These are phyloP conservation scores for Antedon mediterranea DNA, from an alignment of 53 echinoderm and acorn worm species.

Conservation along the genomic window DNA sequence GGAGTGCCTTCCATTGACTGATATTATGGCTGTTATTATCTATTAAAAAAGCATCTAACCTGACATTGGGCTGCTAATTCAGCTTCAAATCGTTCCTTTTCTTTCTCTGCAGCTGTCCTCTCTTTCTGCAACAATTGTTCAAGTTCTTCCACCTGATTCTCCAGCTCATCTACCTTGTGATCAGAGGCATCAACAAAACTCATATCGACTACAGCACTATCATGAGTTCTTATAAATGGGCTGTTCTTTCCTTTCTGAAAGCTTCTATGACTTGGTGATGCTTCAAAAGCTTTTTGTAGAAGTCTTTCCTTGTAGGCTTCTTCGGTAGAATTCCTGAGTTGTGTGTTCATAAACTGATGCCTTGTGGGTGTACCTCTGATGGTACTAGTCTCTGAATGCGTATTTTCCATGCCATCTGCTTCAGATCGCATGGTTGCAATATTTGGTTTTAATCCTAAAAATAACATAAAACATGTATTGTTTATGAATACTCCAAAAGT, in stretches of 20 bases:
- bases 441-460: background rate
- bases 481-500: too few species aligned
- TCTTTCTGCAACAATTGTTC: constrained; percentile 16
- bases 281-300: constrained; percentile 30
- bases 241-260: background rate
- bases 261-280: background rate
- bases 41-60: constrained; percentile 22
- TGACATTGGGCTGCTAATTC: constrained; percentile 55
- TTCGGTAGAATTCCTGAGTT: constrained; percentile 79
- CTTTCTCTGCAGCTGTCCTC: constrained; percentile 12
- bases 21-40: too few species aligned
- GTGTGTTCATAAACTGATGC: constrained; percentile 44
- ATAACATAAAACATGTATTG: too few species aligned
- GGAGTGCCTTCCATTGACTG: too few species aligned
- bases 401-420: constrained; percentile 30
- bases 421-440: constrained; percentile 11
- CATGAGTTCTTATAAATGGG: background rate
- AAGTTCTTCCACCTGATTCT: constrained; percentile 32
- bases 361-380: background rate
- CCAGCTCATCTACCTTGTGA: constrained; percentile 14
- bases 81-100: constrained; percentile 21
- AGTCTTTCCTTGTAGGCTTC: constrained; percentile 49
- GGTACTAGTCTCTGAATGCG: background rate
- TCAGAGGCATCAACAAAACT: background rate
- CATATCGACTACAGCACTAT: constrained; percentile 5